These are phyloP conservation scores for Theretra japonica DNA, from an alignment of 2,888 invertebrate genomes.

Conservation along the genomic window DNA sequence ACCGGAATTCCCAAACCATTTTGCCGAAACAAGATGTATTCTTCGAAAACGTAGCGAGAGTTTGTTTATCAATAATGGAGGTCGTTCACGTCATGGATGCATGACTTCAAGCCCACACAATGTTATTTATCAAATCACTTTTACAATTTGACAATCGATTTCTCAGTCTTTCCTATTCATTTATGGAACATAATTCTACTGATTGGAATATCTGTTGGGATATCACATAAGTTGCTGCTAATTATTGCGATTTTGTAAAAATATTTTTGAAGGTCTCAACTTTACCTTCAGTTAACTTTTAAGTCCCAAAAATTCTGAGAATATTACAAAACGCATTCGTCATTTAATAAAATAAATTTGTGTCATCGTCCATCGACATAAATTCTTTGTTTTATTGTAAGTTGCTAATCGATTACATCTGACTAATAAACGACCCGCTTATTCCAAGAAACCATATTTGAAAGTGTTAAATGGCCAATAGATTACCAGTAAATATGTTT, in stretches of 20 bases:
- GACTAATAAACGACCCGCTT: too few species aligned
- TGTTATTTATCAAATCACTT: neutral
- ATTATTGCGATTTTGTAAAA: too few species aligned
- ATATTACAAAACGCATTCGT: neutral
- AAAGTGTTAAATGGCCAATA: too few species aligned
- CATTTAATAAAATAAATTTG: neutral
- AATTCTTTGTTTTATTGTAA: neutral
- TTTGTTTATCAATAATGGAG: slow-evolving; percentile 62
- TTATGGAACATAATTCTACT: neutral
- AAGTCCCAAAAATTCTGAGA: neutral
- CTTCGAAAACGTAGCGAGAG: slow-evolving; percentile 68
- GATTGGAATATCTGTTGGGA: too few species aligned
- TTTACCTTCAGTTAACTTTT: neutral
- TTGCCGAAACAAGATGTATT: slow-evolving; percentile 70
- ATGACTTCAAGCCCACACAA: slow-evolving; percentile 1
- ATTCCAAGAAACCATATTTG: too few species aligned
- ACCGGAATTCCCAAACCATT: slow-evolving; percentile 58
- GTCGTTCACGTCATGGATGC: slow-evolving; percentile 52
- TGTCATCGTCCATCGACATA: neutral
- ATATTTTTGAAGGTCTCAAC: neutral
- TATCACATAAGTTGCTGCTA: too few species aligned
- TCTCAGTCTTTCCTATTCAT: neutral
- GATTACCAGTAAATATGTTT: too few species aligned
- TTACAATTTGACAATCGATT: neutral
- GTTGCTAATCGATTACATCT: neutral